phyloP scores from a whole-genome alignment of 2,113 vertebrate species.

The Physeter macrocephalus region DNA sequence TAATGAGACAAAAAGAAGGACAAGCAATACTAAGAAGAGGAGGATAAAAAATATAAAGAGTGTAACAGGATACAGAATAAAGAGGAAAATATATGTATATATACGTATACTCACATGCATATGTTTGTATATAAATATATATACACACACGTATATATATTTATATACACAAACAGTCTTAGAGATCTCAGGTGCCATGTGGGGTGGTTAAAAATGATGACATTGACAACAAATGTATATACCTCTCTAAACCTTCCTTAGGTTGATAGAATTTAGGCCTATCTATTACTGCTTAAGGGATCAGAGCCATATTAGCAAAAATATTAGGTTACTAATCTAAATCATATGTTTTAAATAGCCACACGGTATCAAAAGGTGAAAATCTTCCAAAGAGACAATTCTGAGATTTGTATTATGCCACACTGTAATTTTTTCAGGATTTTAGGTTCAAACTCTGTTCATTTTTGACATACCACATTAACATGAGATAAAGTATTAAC shows the following conservation, averaged over 20 bases:
- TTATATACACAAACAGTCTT: neutral
- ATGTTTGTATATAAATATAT: too few species aligned
- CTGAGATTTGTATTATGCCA: neutral
- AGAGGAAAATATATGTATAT: neutral
- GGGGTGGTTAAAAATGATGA: neutral
- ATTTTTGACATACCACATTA: constrained; percentile 40
- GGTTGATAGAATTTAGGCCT: neutral
- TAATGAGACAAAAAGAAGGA: neutral
- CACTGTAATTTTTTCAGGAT: neutral
- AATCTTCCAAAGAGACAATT: neutral
- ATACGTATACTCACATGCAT: neutral
- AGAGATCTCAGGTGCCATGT: neutral
- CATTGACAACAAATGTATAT: neutral
- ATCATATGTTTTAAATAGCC: neutral
- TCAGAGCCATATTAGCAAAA: neutral
- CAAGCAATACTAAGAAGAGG: neutral
- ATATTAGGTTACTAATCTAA: neutral
- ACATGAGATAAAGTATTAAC: constrained; percentile 37
- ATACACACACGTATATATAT: neutral
- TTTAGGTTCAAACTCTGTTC: constrained; percentile 13
- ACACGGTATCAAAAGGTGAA: neutral
- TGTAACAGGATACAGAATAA: neutral
- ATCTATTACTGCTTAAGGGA: neutral
- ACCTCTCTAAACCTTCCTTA: neutral
- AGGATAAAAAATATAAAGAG: neutral